Base-by-base conservation (phyloP, 2,797 vertebrate species). In the Hafferia zeledoni region DNA sequence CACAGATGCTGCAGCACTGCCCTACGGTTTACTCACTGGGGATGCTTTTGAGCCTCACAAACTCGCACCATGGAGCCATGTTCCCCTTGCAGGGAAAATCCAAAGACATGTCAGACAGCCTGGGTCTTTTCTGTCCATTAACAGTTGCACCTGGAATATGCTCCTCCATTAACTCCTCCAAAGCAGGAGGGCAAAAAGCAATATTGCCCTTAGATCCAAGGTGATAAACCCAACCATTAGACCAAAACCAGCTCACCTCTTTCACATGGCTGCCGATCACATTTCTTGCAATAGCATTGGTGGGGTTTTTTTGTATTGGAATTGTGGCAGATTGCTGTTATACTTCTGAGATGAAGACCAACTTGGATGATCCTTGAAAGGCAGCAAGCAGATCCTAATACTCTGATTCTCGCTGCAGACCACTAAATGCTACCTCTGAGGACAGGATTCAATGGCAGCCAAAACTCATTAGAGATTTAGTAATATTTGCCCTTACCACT, bases 11-110 rank as follows among this genome's bases (percentile, higher is more conserved):
- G 43, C 46, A 61, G 83, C 53, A 46, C 27, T 83, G 44, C 18
- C 41, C 10, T 33, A 27, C 0, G 5, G 16, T 70, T 74, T 68
- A 35, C n/a, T 70, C 0, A 0, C 56, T 72, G 35, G 3, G 31
- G 49, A 14, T 74, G 61, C 44, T 76, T 82, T 87, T 1, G 4
- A 82, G 43, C n/a, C 22, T 9, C 5, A 6, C 13, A 20, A 68
- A 46, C 24, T 3, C 44, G 53, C 35, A 30, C 10, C 17, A 1
- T 23, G 20, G 22, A 87, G 47, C 15, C 23, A 24, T 0, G 1
- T 33, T 80, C 18, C 13, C 17, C 37, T 60, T 70, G 17, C 44
- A 87, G 43, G 47, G 35, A 93, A 89, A 90, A 63, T 17, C 37
- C 49, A 70, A 57, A 64, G 60, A 27, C n/a, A 52, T 47, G 9